Evolutionary conservation across 2,888 invertebrate genomes (phyloP).

Genomic region (Xiphydria camelus): DNA sequence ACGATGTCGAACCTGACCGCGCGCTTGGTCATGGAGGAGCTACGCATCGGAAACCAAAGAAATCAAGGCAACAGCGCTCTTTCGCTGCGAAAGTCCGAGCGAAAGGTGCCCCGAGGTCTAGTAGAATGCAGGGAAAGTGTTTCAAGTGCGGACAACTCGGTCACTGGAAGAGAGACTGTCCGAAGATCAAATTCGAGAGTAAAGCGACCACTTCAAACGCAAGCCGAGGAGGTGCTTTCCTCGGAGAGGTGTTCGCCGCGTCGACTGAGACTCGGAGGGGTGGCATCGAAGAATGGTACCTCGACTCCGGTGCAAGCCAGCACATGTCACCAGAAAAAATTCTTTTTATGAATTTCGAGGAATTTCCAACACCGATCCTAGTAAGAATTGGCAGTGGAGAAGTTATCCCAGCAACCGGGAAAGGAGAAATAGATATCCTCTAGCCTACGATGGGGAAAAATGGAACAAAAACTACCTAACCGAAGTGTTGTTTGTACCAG

Average conservation of each 20-base stretch:
- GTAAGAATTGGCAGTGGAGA: conserved; percentile 10
- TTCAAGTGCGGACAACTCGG: conserved; percentile 5
- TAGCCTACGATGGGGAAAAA: conserved; percentile 19
- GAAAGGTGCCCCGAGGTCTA: background rate
- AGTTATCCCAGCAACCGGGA: conserved; percentile 5
- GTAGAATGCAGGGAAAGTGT: background rate
- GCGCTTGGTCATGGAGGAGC: conserved; percentile 2
- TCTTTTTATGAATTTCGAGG: conserved; percentile 6
- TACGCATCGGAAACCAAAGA: background rate
- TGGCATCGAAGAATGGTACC: background rate
- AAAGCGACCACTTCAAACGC: background rate
- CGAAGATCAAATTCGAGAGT: background rate
- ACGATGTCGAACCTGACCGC: conserved; percentile 1
- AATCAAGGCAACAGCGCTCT: conserved; percentile 1
- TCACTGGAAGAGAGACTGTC: conserved; percentile 15
- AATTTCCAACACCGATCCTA: conserved; percentile 1
- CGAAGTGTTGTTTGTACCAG: no score
- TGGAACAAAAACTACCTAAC: conserved; percentile 23
- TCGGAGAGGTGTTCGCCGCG: background rate
- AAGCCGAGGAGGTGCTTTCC: background rate
- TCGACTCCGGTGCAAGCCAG: conserved; percentile 7
- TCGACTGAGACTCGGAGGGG: no score
- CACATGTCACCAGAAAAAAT: conserved; percentile 4
- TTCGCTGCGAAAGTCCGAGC: background rate
- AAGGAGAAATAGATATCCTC: conserved; percentile 21